Evolutionary conservation across 2,797 vertebrate genomes (phyloP).

Genomic region (Naso thynnoides): DNA sequence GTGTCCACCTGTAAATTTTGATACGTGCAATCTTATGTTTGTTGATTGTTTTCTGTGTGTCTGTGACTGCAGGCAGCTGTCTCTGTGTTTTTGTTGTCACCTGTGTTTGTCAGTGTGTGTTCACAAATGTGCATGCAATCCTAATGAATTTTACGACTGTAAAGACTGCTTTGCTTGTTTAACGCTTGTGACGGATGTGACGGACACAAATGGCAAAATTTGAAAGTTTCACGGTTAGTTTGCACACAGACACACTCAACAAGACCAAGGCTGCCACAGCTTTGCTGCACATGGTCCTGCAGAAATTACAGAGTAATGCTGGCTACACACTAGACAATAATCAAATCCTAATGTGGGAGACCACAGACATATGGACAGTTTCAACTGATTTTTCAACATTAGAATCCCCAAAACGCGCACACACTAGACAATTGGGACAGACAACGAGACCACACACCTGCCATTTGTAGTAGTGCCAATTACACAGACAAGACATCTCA

Average conservation of each 20-base stretch:
- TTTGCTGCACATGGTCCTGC: constrained; percentile 80
- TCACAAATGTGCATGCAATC: constrained; percentile 50
- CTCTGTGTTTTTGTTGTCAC: neutral
- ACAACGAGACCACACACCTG: too few relatives aligned
- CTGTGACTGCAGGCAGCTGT: constrained; percentile 7
- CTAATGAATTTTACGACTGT: constrained; percentile 14
- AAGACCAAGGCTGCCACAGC: constrained; percentile 61
- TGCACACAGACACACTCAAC: constrained; percentile 2
- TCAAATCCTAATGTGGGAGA: too few relatives aligned
- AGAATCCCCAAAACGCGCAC: too few relatives aligned
- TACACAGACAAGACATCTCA: too few relatives aligned
- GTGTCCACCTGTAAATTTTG: constrained; percentile 36
- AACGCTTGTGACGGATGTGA: neutral
- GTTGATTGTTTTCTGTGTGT: constrained; percentile 27
- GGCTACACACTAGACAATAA: too few relatives aligned
- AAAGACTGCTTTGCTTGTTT: constrained; percentile 24
- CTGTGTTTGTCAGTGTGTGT: constrained; percentile 14
- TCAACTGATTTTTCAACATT: too few relatives aligned
- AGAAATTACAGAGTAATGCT: constrained; percentile 34
- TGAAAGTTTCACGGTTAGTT: constrained; percentile 19
- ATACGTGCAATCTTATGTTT: constrained; percentile 24
- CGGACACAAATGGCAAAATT: constrained; percentile 16
- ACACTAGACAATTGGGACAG: too few relatives aligned
- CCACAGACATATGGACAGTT: too few relatives aligned
- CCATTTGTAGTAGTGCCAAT: too few relatives aligned